phyloP scores from a whole-genome alignment of 2,888 invertebrate species.

The Onchidella celtica region DNA sequence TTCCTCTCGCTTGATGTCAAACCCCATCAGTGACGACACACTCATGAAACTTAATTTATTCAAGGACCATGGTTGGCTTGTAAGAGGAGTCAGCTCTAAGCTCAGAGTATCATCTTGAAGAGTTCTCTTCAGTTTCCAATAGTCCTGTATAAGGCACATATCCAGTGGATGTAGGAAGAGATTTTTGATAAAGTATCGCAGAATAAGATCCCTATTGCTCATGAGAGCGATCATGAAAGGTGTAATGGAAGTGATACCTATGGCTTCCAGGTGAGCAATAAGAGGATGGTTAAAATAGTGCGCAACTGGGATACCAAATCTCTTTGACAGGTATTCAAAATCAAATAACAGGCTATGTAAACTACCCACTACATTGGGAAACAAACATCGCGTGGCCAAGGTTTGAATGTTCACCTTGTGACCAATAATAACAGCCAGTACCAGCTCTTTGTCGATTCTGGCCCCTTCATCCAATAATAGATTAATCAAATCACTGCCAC shows the following conservation, averaged over 20 bases:
- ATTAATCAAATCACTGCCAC: not conserved
- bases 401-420: slow-evolving; percentile 9
- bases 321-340: slow-evolving; percentile 8
- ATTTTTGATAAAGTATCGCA: not conserved
- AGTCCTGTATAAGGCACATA: not conserved
- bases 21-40: not conserved
- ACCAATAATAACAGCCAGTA: slow-evolving; percentile 23
- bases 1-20: not conserved
- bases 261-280: not conserved
- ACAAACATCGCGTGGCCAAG: not conserved
- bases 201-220: not conserved
- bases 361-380: not conserved
- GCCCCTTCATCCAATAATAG: not conserved
- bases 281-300: not conserved
- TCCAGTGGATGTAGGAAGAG: slow-evolving; percentile 5
- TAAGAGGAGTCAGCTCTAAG: not conserved
- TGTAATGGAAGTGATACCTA: not conserved
- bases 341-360: not conserved
- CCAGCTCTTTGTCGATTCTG: not conserved
- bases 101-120: not conserved
- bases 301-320: not conserved
- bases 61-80: not conserved
- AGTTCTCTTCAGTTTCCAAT: not conserved
- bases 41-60: not conserved
- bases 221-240: slow-evolving; percentile 18